These are phyloP conservation scores for Campoletis sonorensis DNA, from an alignment of 1,140 invertebrate species.

Conservation along the genomic window DNA sequence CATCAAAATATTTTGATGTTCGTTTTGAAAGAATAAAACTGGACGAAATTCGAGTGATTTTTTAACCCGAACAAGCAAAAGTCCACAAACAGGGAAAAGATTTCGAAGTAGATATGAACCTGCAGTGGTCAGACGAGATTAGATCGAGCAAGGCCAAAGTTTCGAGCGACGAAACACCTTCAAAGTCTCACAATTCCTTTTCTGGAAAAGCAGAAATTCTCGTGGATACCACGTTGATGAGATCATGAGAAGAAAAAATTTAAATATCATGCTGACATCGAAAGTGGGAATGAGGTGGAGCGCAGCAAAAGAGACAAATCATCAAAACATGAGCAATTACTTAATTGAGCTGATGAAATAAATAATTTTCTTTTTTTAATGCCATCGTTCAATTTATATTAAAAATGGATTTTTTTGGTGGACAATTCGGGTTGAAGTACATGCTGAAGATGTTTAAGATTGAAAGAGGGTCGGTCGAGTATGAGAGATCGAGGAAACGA, in stretches of 20 bases:
- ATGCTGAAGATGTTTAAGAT: background rate
- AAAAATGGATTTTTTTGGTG: background rate
- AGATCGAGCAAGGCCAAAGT: background rate
- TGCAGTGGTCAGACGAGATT: constrained; percentile 2
- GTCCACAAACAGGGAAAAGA: background rate
- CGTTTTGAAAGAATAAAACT: no score
- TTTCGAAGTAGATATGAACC: background rate
- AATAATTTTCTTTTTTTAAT: background rate
- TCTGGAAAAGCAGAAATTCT: constrained; percentile 7
- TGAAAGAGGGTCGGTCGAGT: constrained; percentile 5
- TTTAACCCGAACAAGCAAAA: background rate
- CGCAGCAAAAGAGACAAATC: background rate
- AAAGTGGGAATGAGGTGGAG: background rate
- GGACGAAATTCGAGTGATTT: no score
- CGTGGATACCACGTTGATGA: background rate
- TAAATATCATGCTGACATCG: background rate
- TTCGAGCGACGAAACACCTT: background rate
- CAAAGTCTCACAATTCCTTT: background rate
- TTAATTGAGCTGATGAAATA: background rate
- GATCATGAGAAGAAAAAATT: background rate
- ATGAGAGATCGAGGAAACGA: constrained; percentile 27
- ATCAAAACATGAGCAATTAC: background rate
- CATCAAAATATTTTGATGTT: no score
- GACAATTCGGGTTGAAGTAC: background rate
- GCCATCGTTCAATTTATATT: background rate